A percentile compares a stretch with the other conserved stretches of the same genome.
Conservation (phyloP, 2,888 invertebrate genomes). For the Ptychoptera contaminata region DNA sequence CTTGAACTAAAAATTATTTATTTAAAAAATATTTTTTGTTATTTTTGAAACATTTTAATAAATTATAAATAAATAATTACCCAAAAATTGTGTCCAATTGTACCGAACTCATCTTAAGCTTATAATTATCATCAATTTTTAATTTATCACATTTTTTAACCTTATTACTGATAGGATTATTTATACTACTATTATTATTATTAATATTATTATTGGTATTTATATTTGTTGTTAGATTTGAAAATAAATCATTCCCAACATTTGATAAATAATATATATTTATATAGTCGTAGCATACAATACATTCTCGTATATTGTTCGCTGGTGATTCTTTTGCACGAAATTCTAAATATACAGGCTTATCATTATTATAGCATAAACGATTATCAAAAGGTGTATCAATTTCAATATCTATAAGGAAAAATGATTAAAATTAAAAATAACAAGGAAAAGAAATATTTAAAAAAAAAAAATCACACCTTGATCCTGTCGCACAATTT, state of each 20-base stretch:
- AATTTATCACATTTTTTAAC: no score
- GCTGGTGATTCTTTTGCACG: slow-evolving; percentile 20
- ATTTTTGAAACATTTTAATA: not conserved
- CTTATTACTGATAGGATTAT: no score
- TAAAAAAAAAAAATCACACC: slow-evolving; percentile 14
- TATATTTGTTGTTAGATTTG: no score
- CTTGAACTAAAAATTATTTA: slow-evolving; percentile 15
- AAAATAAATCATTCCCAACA: no score
- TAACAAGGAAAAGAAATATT: not conserved
- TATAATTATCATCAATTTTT: not conserved
- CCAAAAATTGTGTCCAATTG: slow-evolving; percentile 25
- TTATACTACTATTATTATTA: no score
- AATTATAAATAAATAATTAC: slow-evolving; percentile 13
- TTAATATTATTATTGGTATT: no score
- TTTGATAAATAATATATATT: no score
- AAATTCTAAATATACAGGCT: slow-evolving; percentile 27
- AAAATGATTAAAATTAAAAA: no score
- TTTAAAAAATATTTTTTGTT: not conserved
- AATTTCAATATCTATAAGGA: slow-evolving; percentile 22
- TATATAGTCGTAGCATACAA: slow-evolving; percentile 11
- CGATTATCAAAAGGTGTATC: slow-evolving; percentile 22
- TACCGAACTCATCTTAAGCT: slow-evolving; percentile 22
- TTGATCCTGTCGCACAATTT: slow-evolving; percentile 17
- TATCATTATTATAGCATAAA: slow-evolving; percentile 24
- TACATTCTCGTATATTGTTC: slow-evolving; percentile 20